phyloP scores from a whole-genome alignment of 2,113 vertebrate species.

The Siniperca chuatsi region DNA sequence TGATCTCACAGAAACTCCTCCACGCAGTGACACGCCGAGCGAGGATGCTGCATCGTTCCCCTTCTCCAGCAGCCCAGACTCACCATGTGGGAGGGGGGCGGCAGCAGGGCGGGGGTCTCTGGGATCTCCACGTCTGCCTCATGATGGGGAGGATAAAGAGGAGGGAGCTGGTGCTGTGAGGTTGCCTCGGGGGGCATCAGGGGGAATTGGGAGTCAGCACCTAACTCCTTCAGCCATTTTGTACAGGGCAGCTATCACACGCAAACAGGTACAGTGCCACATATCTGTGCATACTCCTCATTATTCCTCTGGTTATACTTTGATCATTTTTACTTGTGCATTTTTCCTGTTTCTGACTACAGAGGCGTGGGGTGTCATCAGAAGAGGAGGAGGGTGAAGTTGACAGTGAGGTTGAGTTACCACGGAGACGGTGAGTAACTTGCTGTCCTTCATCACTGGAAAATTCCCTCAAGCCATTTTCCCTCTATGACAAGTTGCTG shows the following conservation, averaged over 20 bases:
- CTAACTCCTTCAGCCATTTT: slow-evolving; percentile 93
- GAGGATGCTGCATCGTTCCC: slow-evolving; percentile 89
- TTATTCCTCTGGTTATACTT: background rate
- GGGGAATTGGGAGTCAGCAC: slow-evolving; percentile 84
- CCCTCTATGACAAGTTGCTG: slow-evolving; percentile 22
- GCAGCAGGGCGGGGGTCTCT: slow-evolving; percentile 80
- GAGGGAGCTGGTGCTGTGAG: slow-evolving; percentile 79
- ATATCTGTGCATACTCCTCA: background rate
- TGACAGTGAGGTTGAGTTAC: slow-evolving; percentile 94
- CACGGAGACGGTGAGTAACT: slow-evolving; percentile 89
- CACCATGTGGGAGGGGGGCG: slow-evolving; percentile 86
- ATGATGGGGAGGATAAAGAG: slow-evolving; percentile 85
- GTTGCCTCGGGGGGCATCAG: slow-evolving; percentile 80
- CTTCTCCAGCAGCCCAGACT: slow-evolving; percentile 92
- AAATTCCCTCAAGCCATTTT: slow-evolving; percentile 55
- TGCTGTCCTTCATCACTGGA: slow-evolving; percentile 52
- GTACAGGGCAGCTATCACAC: slow-evolving; percentile 93
- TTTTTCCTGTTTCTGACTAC: slow-evolving; percentile 49
- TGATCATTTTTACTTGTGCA: slow-evolving; percentile 20
- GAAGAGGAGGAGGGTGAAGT: slow-evolving; percentile 96
- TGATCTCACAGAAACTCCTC: slow-evolving; percentile 84
- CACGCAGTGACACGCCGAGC: slow-evolving; percentile 87
- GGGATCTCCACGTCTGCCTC: slow-evolving; percentile 80
- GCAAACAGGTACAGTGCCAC: slow-evolving; percentile 88
- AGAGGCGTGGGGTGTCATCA: slow-evolving; percentile 94